Base-by-base conservation (phyloP, 2,113 vertebrate genomes). In the Chlamydotis undulata region DNA sequence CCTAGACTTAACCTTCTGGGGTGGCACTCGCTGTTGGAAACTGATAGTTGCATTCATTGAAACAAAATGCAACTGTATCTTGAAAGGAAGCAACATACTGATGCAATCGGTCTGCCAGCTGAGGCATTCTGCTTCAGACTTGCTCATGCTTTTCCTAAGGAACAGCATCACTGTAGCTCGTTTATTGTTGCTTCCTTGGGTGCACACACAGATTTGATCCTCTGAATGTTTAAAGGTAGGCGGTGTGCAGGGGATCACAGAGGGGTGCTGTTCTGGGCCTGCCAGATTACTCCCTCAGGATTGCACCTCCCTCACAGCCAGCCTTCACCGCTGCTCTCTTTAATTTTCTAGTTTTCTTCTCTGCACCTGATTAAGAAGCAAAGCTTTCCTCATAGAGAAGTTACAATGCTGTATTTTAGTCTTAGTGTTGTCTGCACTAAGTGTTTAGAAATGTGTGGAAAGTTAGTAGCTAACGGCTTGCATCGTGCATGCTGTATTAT, bases 161-260 rank as follows among this genome's bases (percentile, higher is more conserved):
- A 70, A 5, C 9, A 33, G 4, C 14, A 31, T 50, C 35, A 10
- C 14, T 14, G 7, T 17, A 67, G 47, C 53, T 56, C 0, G 0
- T 23, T 82, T 61, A 19, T 21, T 61, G 18, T n/a, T 78, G 13
- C 47, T 67, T 57, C 29, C 18, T 75, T 57, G 69, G 25, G 45
- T 74, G 26, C 35, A 43, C 5, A 3, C 43, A 28, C 2, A 45
- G 7, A 37, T 64, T 43, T 9, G 21, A 64, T 67, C 17, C 53
- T 83, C 49, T 43, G 31, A 47, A 26, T 59, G 50, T 85, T 49
- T 79, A 49, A 68, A 61, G 21, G 1, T 19, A 25, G 23, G 7
- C 2, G 3, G 4, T 2, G 7, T 59, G n/a, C 11, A 37, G 53
- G 28, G 25, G 15, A 19, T 69, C 17, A 2, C 6, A 25, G 53